Conservation (phyloP, 1,140 invertebrate species). For the Dendrolimus punctatus region DNA sequence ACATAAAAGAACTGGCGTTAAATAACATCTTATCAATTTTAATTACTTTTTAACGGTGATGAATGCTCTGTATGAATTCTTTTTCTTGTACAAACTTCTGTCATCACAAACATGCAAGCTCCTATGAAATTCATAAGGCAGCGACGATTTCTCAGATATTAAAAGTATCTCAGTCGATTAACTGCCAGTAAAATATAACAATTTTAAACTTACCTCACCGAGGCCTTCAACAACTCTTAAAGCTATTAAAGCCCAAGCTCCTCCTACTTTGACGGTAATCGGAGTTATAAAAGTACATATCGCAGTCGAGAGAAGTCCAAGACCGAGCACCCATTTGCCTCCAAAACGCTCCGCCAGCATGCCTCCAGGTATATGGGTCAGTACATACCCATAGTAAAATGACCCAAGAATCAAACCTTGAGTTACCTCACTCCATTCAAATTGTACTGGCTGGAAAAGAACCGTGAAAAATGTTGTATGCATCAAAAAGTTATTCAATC, state of each 20-base stretch:
- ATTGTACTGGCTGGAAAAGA: slow-evolving; percentile 38
- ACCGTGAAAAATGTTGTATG: neutral
- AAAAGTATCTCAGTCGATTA: too few species aligned
- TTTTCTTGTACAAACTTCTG: too few species aligned
- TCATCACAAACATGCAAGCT: too few species aligned
- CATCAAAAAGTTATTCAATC: too few species aligned
- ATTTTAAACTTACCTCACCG: slow-evolving; percentile 68
- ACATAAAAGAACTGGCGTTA: too few species aligned
- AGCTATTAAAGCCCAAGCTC: slow-evolving; percentile 74
- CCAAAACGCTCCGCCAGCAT: slow-evolving; percentile 74
- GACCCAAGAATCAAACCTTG: slow-evolving; percentile 73
- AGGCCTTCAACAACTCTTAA: slow-evolving; percentile 79
- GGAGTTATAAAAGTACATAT: slow-evolving; percentile 74
- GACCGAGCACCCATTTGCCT: slow-evolving; percentile 75
- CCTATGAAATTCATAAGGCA: too few species aligned
- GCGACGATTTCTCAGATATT: too few species aligned
- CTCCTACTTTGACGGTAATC: slow-evolving; percentile 62
- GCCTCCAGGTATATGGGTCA: slow-evolving; percentile 77
- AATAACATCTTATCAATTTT: too few species aligned
- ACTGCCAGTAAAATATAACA: neutral
- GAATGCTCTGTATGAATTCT: too few species aligned
- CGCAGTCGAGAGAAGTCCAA: slow-evolving; percentile 77
- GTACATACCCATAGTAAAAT: slow-evolving; percentile 77
- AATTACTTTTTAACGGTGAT: too few species aligned
- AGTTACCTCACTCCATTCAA: slow-evolving; percentile 75